Base-by-base conservation (phyloP, 92 coral and sea anemone genomes). In the Diadumene lineata region DNA sequence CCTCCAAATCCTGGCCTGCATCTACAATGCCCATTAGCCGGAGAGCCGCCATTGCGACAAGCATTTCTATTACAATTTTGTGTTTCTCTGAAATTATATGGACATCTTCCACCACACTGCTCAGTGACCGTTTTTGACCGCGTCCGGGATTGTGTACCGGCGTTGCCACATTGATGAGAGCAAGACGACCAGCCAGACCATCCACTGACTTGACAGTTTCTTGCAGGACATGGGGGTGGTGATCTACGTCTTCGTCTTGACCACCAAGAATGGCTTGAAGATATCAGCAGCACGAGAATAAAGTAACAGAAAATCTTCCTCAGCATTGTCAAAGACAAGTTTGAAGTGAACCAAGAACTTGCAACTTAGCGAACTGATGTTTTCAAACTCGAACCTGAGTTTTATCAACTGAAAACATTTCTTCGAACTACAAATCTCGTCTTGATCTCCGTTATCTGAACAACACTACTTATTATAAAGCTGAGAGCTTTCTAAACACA, bases 171-270 rank as follows among this genome's bases (percentile, higher is more conserved):
- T 68, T 73, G 63, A 57, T 78, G 75, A 0, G 82, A 62, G 77
- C 93, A 89, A 31, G 57, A 46, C 21, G 84, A 43, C 81, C 81
- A 88, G 22, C 78, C 64, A 1, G 85, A 24, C 97, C 97, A 93
- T 2, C 63, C 25, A 7, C 82, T 30, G 9, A 86, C 94, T 4
- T 38, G 80, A 32, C 98, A 93, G 66, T 93, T 82, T 0, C 81
- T 62, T 0, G 92, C 61, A 10, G 43, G 23, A 32, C 90, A 81
- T 15, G 88, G 85, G 1, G 92, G 93, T 1, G 92, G 89, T 8
- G 86, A 25, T 26, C 93, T 67, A 0, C 96, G 34, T 17, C 98
- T 63, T 18, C 89, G 55, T 43, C 90, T 64, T 11, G 85, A 50
- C n/a, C 72, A 2, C 34, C 73, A 17, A 10, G 73, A 38, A 13